Evolutionary conservation across 2,113 vertebrate species (phyloP), one percentile per base, ranked within the genome.

Genomic region (Proterorhinus semilunaris): DNA sequence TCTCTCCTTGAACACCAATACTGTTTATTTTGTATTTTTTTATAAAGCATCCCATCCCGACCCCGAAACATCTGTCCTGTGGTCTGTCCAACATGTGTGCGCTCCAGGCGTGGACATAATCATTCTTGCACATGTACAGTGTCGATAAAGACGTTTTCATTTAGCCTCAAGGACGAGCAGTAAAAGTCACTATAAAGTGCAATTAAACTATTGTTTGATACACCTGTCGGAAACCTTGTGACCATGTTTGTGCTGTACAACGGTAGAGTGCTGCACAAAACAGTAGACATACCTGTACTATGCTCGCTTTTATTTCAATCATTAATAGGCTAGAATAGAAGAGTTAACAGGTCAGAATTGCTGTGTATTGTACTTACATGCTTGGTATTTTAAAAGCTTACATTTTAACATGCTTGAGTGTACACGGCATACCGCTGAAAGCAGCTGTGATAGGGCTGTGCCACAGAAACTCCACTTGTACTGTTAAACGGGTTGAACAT

Each of bases 11-110:
- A 86, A 79, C 69, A 69, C 48, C 69, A 78, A 36, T 5, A 36
- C 27, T 36, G 27, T 36, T 36, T 1, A 3, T 36, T 36, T 36
- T 70, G 55, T 81, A 74, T 81, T 88, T 76, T 77, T 63, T 72
- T 75, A 53, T 79, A 63, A 87, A 87, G 79, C 72, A 80, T 78
- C 76, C 80, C 72, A 63, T 83, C 83, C 66, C 71, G 63, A 73
- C 76, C 77, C 48, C 47, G 58, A 13, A 86, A 87, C 83, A 91
- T 87, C 83, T 88, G 82, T 78, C 77, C 72, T 71, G 66, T 69
- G 65, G 68, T 75, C 67, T 80, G 73, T 71, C 51, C 21, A 87
- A 64, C 86, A 88, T 68, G 79, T 86, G 77, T 72, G 74, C 62
- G 71, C 80, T 58, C 51, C 62, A 72, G 66, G 61, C 78, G 46